These are phyloP conservation scores for Poeciliopsis prolifica DNA, from an alignment of 2,113 vertebrate species.

Conservation along the genomic window DNA sequence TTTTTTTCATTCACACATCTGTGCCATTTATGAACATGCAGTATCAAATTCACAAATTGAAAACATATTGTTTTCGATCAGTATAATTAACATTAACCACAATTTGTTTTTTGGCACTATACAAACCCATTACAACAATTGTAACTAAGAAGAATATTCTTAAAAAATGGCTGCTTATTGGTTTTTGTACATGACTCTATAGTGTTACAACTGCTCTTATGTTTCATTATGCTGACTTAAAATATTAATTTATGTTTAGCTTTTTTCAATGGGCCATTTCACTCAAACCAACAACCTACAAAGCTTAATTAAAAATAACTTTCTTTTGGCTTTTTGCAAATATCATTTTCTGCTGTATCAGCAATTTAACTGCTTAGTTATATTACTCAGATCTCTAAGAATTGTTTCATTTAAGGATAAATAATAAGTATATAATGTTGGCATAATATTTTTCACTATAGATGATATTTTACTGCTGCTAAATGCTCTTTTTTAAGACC, in stretches of 20 bases:
- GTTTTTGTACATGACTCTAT: not conserved
- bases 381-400: no score
- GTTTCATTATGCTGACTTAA: not conserved
- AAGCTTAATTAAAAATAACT: not conserved
- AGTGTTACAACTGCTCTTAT: not conserved
- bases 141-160: not conserved
- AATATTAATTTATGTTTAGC: not conserved
- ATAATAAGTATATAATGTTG: no score
- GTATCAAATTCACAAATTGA: not conserved
- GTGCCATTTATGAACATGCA: not conserved
- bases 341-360: not conserved
- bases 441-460: no score
- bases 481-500: no score
- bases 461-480: no score
- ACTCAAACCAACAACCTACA: not conserved
- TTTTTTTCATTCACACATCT: not conserved
- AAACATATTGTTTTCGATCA: not conserved
- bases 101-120: not conserved
- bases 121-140: not conserved
- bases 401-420: no score
- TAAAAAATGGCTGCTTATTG: not conserved
- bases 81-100: not conserved
- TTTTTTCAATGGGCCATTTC: not conserved
- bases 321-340: slow-evolving; percentile 1
- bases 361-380: no score